Evolutionary conservation across 2,113 vertebrate genomes (phyloP).

Genomic region (Scomber colias): DNA sequence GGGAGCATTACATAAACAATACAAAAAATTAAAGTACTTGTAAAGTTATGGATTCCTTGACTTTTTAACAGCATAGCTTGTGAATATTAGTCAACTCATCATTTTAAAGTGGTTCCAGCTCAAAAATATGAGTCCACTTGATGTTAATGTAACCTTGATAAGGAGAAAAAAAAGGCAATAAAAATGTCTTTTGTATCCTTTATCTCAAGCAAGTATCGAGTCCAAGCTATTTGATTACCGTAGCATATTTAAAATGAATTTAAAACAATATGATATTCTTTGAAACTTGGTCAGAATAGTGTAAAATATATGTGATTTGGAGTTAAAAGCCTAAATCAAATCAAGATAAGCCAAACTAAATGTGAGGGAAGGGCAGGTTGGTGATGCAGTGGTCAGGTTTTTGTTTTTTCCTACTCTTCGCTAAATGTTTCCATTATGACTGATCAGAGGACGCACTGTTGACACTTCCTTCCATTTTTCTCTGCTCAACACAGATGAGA

Average conservation of each 20-base stretch:
- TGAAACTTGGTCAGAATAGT: not conserved
- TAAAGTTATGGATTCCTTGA: no score
- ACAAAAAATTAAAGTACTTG: no score
- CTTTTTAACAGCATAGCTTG: no score
- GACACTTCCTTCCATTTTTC: constrained; percentile 73
- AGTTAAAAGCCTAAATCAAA: not conserved
- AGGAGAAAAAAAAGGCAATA: not conserved
- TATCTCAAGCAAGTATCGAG: not conserved
- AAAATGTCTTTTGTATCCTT: not conserved
- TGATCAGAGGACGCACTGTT: constrained; percentile 37
- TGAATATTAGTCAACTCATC: not conserved
- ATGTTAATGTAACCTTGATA: not conserved
- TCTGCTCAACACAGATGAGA: constrained; percentile 95
- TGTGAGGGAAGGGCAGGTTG: constrained; percentile 34
- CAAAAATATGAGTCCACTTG: not conserved
- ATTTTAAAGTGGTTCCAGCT: not conserved
- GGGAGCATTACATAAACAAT: no score
- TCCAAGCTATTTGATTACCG: not conserved
- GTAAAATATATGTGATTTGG: not conserved
- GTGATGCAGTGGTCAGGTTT: constrained; percentile 35
- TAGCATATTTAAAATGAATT: not conserved
- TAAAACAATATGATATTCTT: not conserved
- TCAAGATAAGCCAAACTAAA: not conserved
- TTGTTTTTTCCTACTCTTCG: constrained; percentile 1
- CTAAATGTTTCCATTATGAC: constrained; percentile 48